These are phyloP conservation scores for Mantis religiosa DNA, from an alignment of 2,888 invertebrate species.

Conservation along the genomic window DNA sequence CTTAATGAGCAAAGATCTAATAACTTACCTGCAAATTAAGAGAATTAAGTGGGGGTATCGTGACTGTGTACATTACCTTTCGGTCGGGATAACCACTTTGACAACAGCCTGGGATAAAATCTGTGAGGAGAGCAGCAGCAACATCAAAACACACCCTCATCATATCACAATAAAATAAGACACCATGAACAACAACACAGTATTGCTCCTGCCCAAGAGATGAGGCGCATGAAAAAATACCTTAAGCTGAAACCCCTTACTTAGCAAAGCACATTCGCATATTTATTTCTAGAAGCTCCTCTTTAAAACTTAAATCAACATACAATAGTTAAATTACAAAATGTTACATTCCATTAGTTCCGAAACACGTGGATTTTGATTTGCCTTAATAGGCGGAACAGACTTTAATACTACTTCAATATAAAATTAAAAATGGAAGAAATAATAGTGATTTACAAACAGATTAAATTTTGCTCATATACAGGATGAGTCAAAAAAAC, in stretches of 20 bases:
- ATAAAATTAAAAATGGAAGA: too few species aligned
- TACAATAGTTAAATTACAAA: too few species aligned
- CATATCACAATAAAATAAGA: background rate
- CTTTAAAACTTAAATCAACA: too few species aligned
- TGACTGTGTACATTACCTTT: slow-evolving; percentile 62
- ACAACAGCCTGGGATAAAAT: slow-evolving; percentile 86
- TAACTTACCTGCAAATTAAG: slow-evolving; percentile 20
- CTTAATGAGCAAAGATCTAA: background rate
- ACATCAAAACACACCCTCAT: slow-evolving; percentile 21
- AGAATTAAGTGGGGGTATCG: slow-evolving; percentile 2
- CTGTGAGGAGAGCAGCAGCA: slow-evolving; percentile 50
- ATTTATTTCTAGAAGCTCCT: background rate
- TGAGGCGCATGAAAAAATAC: background rate
- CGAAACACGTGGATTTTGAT: too few species aligned
- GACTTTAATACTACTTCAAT: too few species aligned
- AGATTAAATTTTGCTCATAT: too few species aligned
- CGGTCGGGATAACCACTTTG: slow-evolving; percentile 96
- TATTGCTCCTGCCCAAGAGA: background rate
- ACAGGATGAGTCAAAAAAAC: too few species aligned
- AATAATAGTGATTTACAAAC: too few species aligned
- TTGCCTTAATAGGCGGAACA: too few species aligned
- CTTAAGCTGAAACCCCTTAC: background rate
- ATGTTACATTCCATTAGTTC: too few species aligned
- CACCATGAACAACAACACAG: background rate
- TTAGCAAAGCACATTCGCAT: background rate